These are phyloP conservation scores for Ispidina lecontei DNA, from an alignment of 2,797 vertebrate genomes.

Conservation along the genomic window DNA sequence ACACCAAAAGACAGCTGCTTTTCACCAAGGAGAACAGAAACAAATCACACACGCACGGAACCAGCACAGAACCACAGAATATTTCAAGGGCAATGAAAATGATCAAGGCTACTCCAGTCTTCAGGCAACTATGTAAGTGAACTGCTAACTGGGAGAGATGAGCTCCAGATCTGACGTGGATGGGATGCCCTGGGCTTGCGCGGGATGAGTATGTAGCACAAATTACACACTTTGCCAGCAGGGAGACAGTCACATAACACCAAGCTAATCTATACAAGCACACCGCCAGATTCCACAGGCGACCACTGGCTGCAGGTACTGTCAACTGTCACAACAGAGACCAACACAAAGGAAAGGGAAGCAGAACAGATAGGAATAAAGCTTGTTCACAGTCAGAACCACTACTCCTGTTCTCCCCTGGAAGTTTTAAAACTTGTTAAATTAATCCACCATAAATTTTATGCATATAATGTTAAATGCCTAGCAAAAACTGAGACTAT, in stretches of 20 bases:
- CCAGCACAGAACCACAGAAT: neutral
- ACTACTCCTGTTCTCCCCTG: neutral
- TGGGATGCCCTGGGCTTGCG: neutral
- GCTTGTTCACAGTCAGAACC: neutral
- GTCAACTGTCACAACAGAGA: neutral
- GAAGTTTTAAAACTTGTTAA: neutral
- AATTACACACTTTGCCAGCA: neutral
- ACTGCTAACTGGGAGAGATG: neutral
- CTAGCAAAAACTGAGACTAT: neutral
- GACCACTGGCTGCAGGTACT: neutral
- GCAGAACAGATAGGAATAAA: neutral
- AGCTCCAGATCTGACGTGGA: neutral
- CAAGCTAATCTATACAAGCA: neutral
- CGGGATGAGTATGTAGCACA: neutral
- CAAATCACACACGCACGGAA: accelerated
- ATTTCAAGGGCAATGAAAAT: neutral
- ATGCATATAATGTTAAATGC: neutral
- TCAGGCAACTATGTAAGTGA: neutral
- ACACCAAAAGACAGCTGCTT: neutral
- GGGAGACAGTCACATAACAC: neutral
- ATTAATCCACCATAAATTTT: neutral
- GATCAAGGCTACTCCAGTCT: neutral
- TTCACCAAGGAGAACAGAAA: neutral
- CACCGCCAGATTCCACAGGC: neutral
- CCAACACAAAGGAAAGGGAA: neutral